Evolutionary conservation across 2,113 vertebrate species (phyloP).

Genomic region (Prochilodus magdalenae): DNA sequence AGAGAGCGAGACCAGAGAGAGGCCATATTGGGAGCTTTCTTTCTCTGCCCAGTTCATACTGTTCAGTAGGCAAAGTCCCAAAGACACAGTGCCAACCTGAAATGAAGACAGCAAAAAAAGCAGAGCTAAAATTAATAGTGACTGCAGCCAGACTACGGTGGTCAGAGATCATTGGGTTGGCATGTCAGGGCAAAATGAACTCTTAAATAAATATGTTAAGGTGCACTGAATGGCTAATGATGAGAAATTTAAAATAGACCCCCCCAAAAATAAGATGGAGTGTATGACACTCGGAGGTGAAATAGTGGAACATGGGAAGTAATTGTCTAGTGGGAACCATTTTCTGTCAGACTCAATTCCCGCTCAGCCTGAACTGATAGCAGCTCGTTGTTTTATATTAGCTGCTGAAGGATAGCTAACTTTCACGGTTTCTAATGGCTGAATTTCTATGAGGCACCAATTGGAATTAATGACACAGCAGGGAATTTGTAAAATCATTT

Average conservation of each 20-base stretch:
- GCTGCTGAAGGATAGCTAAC: not conserved
- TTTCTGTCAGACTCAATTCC: slow-evolving; percentile 7
- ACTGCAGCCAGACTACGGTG: not conserved
- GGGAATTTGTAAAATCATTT: slow-evolving; percentile 16
- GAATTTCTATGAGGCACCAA: slow-evolving; percentile 14
- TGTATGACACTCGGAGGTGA: not conserved
- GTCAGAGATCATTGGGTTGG: not conserved
- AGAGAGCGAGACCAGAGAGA: not conserved
- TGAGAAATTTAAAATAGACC: not conserved
- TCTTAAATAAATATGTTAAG: not conserved
- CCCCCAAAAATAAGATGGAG: not conserved
- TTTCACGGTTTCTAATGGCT: not conserved
- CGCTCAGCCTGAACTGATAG: not conserved
- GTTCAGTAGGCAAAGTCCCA: too few relatives aligned
- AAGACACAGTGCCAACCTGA: not conserved
- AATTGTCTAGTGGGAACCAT: not conserved
- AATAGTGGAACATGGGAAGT: not conserved
- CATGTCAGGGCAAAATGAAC: not conserved
- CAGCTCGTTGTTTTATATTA: not conserved
- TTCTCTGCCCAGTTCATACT: too few relatives aligned
- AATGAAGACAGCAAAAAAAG: slow-evolving; percentile 3
- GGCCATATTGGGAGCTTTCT: not conserved
- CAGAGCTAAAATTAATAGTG: not conserved
- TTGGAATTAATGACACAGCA: slow-evolving; percentile 27
- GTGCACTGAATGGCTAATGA: not conserved